Percentiles rank a stretch among this genome's conserved stretches.
These are phyloP conservation scores for Channa argus DNA, from an alignment of 2,113 vertebrate genomes.

Conservation along the genomic window DNA sequence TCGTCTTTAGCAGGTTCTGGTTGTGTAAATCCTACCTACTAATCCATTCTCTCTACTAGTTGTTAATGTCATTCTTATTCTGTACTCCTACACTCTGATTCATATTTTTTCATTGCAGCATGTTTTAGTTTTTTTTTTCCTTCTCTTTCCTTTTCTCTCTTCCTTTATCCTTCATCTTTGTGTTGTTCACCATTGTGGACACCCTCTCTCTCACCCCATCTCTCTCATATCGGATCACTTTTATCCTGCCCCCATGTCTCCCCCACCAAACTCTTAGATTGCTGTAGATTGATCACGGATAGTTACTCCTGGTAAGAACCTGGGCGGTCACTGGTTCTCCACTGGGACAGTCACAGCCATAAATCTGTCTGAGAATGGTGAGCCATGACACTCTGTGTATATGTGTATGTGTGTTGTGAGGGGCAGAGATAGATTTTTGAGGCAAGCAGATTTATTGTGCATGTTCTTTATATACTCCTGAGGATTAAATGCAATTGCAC, in stretches of 20 bases:
- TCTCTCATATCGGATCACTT: not conserved
- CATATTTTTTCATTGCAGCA: constrained; percentile 14
- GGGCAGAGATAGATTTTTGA: constrained; percentile 33
- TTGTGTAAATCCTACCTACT: constrained; percentile 14
- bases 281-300: constrained; percentile 67
- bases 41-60: constrained; percentile 17
- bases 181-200: not conserved
- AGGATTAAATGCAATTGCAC: constrained; percentile 44
- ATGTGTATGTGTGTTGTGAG: constrained; percentile 6
- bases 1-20: constrained; percentile 5
- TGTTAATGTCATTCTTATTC: constrained; percentile 5
- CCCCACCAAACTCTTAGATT: constrained; percentile 51
- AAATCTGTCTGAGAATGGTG: constrained; percentile 60
- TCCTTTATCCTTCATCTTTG: constrained; percentile 1
- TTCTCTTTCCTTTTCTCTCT: not conserved
- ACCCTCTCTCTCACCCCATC: constrained; percentile 4
- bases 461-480: constrained; percentile 31
- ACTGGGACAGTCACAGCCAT: constrained; percentile 42
- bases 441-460: constrained; percentile 32
- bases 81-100: constrained; percentile 37
- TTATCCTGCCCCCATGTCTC: constrained; percentile 5
- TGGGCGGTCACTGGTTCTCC: constrained; percentile 56
- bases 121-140: constrained; percentile 1
- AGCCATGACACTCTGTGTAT: constrained; percentile 8
- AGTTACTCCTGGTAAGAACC: constrained; percentile 59